These are phyloP conservation scores for Phylloscopus trochiloides DNA, from an alignment of 2,113 vertebrate species.

Conservation along the genomic window DNA sequence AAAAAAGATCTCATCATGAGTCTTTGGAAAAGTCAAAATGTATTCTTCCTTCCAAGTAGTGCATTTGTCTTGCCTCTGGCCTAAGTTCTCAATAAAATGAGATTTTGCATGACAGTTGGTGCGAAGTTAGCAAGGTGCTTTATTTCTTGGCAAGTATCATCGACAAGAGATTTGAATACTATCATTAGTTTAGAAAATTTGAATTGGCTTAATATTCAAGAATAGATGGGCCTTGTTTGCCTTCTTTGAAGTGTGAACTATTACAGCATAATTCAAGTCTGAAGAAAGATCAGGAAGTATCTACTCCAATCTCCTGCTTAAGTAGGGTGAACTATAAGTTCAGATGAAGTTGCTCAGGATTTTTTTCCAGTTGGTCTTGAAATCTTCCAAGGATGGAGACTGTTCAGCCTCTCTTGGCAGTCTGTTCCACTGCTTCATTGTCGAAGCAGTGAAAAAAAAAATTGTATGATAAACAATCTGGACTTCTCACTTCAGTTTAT, in stretches of 20 bases:
- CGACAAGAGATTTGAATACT: neutral
- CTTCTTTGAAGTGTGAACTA: neutral
- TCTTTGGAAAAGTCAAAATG: neutral
- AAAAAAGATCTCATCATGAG: neutral
- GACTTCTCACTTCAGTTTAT: neutral
- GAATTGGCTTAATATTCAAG: neutral
- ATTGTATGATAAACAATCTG: neutral
- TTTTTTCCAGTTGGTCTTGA: neutral
- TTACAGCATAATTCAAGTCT: neutral
- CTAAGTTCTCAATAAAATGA: constrained; percentile 17
- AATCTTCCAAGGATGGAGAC: neutral
- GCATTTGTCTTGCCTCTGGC: neutral
- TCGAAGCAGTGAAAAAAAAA: neutral
- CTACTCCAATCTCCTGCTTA: neutral
- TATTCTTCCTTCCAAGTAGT: neutral
- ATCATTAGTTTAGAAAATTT: neutral
- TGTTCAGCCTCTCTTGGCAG: neutral
- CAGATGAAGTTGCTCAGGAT: neutral
- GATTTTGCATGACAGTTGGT: constrained; percentile 19
- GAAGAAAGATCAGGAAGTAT: neutral
- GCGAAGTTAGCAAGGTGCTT: constrained; percentile 5
- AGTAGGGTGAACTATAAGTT: neutral
- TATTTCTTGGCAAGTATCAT: neutral
- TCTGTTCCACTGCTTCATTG: neutral
- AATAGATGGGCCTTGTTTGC: neutral